Evolutionary conservation across 1,140 invertebrate species (phyloP).

Genomic region (Drosophila ercepeae): DNA sequence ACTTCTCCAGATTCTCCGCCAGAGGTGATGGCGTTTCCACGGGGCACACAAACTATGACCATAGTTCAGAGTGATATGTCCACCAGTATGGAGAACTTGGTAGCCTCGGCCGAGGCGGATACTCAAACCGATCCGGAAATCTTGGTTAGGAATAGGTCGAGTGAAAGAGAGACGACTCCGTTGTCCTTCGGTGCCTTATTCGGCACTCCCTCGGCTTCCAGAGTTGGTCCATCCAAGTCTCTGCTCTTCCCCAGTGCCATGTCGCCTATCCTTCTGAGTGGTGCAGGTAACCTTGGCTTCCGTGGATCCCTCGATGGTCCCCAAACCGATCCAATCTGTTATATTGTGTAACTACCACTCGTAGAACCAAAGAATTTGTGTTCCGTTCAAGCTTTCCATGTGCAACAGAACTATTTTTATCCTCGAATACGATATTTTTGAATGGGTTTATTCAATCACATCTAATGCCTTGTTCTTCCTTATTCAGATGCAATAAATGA

Average conservation of each 20-base stretch:
- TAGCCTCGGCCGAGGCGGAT: neutral
- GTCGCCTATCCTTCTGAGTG: slow-evolving; percentile 64
- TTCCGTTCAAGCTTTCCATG: slow-evolving; percentile 8
- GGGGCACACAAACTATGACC: slow-evolving; percentile 58
- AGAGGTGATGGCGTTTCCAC: slow-evolving; percentile 61
- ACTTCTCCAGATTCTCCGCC: slow-evolving; percentile 40
- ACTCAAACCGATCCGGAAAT: slow-evolving; percentile 50
- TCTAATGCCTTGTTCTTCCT: slow-evolving; percentile 6
- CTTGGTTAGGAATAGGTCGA: slow-evolving; percentile 17
- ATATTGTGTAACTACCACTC: slow-evolving; percentile 31
- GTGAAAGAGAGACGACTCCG: slow-evolving; percentile 56
- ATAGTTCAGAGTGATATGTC: slow-evolving; percentile 8
- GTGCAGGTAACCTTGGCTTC: slow-evolving; percentile 56
- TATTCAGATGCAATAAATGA: slow-evolving; percentile 51
- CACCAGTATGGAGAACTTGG: slow-evolving; percentile 31
- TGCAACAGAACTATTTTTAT: slow-evolving; percentile 61
- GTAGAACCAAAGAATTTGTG: slow-evolving; percentile 27
- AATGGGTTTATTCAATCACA: slow-evolving; percentile 4
- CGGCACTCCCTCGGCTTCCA: slow-evolving; percentile 35
- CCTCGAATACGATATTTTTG: slow-evolving; percentile 67
- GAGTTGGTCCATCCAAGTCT: slow-evolving; percentile 41
- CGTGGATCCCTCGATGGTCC: slow-evolving; percentile 17
- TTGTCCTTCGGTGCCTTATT: slow-evolving; percentile 68
- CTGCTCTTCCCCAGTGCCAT: slow-evolving; percentile 77
- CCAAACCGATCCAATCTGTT: slow-evolving; percentile 8